A percentile compares a stretch with the other conserved stretches of the same genome.
Evolutionary conservation across 2,888 invertebrate species (phyloP).

Genomic region (Metellina segmentata): DNA sequence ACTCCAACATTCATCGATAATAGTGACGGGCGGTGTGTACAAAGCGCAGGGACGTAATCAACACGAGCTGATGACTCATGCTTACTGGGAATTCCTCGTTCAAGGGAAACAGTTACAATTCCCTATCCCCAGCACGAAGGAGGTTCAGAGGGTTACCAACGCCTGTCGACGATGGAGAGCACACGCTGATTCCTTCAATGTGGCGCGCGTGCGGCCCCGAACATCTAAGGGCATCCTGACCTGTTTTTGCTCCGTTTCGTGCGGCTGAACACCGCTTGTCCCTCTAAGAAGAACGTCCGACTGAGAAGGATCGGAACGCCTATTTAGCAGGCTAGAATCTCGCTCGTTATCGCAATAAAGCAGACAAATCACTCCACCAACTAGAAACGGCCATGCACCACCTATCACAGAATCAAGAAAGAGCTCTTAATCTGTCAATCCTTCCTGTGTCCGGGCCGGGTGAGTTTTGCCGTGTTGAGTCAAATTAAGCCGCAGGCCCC

Average conservation of each 20-base stretch:
- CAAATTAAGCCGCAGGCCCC: conserved; percentile 86
- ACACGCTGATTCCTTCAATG: conserved; percentile 84
- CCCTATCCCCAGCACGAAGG: conserved; percentile 87
- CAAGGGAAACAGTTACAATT: conserved; percentile 84
- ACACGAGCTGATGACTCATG: conserved; percentile 86
- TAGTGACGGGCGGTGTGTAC: conserved; percentile 88
- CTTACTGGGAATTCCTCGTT: conserved; percentile 88
- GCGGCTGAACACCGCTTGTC: conserved; percentile 80
- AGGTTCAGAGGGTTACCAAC: conserved; percentile 86
- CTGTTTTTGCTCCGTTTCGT: conserved; percentile 80
- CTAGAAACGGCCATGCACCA: conserved; percentile 80
- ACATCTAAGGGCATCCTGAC: conserved; percentile 83
- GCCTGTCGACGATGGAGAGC: conserved; percentile 84
- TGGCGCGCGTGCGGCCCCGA: conserved; percentile 85
- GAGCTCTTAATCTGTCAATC: conserved; percentile 68
- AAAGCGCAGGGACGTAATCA: conserved; percentile 87
- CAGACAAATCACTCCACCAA: conserved; percentile 88
- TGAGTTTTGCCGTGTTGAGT: conserved; percentile 80
- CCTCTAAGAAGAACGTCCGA: conserved; percentile 83
- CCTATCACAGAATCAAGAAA: conserved; percentile 61
- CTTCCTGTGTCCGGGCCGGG: conserved; percentile 66
- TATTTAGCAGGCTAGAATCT: conserved; percentile 81
- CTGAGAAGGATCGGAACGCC: conserved; percentile 35
- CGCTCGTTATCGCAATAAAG: conserved; percentile 88
- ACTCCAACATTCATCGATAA: too few species aligned